Percentiles rank a stretch among this genome's conserved stretches.
These are phyloP conservation scores for Larimichthys crocea DNA, from an alignment of 2,113 vertebrate genomes.

Conservation along the genomic window DNA sequence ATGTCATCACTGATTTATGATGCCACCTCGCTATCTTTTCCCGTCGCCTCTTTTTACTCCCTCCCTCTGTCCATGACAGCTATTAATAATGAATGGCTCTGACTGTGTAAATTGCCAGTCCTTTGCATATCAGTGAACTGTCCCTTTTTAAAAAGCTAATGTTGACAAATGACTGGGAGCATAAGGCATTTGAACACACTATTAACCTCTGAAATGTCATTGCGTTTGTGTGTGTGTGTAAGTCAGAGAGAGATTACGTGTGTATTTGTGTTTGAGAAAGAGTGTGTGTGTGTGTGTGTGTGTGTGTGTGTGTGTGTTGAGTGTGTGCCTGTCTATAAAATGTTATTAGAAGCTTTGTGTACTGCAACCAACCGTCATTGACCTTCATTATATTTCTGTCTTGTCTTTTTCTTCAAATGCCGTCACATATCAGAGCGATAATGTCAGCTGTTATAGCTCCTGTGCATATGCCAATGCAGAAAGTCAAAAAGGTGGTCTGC, in stretches of 20 bases:
- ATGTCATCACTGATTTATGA: slow-evolving; percentile 60
- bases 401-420: slow-evolving; percentile 51
- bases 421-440: slow-evolving; percentile 38
- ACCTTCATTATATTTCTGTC: slow-evolving; percentile 64
- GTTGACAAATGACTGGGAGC: slow-evolving; percentile 76
- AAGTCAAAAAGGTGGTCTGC: not conserved
- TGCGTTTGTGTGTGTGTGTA: slow-evolving; percentile 11
- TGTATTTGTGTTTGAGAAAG: slow-evolving; percentile 2
- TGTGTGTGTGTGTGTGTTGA: slow-evolving; percentile 4
- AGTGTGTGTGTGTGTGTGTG: not conserved
- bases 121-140: slow-evolving; percentile 68
- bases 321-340: slow-evolving; percentile 20
- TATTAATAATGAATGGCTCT: slow-evolving; percentile 77
- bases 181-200: slow-evolving; percentile 56
- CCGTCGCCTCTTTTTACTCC: slow-evolving; percentile 12
- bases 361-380: slow-evolving; percentile 53
- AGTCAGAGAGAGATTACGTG: not conserved
- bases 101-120: slow-evolving; percentile 75
- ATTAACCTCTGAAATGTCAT: slow-evolving; percentile 70
- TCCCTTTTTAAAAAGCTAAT: slow-evolving; percentile 66
- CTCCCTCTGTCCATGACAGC: slow-evolving; percentile 46
- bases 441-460: slow-evolving; percentile 25
- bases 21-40: not conserved
- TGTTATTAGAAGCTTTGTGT: slow-evolving; percentile 35
- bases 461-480: slow-evolving; percentile 3